Evolutionary conservation across 2,113 vertebrate species (phyloP).

Genomic region (Cranoglanis bouderius): DNA sequence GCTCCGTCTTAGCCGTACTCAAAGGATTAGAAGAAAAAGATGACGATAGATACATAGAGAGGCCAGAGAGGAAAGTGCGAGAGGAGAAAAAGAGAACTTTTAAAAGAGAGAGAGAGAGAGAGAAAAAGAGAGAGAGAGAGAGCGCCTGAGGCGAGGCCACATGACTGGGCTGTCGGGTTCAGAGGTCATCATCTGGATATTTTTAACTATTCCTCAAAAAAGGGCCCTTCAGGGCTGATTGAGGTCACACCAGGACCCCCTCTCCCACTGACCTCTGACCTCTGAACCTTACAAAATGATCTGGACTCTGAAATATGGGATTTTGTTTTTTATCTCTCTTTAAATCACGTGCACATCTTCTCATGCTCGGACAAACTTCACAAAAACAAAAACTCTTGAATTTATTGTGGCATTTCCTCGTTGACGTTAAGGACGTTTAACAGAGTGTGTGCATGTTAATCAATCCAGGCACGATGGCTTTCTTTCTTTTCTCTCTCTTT

Average conservation of each 20-base stretch:
- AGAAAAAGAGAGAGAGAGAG: not conserved
- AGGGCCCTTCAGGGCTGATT: slow-evolving; percentile 62
- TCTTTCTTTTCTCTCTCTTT: not conserved
- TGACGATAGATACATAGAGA: not conserved
- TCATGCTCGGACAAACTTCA: not conserved
- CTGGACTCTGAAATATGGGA: slow-evolving; percentile 55
- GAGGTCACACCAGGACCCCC: slow-evolving; percentile 61
- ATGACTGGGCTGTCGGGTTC: slow-evolving; percentile 54
- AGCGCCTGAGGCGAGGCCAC: slow-evolving; percentile 61
- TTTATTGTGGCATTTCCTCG: not conserved
- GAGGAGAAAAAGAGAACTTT: not conserved
- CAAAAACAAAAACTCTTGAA: not conserved
- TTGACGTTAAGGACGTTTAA: not conserved
- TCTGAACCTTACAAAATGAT: slow-evolving; percentile 60
- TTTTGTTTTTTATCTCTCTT: slow-evolving; percentile 39
- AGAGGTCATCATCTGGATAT: slow-evolving; percentile 77
- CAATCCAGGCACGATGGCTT: not conserved
- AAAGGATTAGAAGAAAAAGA: not conserved
- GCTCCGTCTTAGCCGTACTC: not conserved
- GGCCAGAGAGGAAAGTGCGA: not conserved
- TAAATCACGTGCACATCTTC: not conserved
- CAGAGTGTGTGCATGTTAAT: not conserved
- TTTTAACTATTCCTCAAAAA: slow-evolving; percentile 68
- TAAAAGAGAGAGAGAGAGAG: not conserved
- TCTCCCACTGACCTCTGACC: slow-evolving; percentile 61